Evolutionary conservation across 2,797 vertebrate species (phyloP), one percentile per base, ranked within the genome.

Genomic region (Crenichthys baileyi): DNA sequence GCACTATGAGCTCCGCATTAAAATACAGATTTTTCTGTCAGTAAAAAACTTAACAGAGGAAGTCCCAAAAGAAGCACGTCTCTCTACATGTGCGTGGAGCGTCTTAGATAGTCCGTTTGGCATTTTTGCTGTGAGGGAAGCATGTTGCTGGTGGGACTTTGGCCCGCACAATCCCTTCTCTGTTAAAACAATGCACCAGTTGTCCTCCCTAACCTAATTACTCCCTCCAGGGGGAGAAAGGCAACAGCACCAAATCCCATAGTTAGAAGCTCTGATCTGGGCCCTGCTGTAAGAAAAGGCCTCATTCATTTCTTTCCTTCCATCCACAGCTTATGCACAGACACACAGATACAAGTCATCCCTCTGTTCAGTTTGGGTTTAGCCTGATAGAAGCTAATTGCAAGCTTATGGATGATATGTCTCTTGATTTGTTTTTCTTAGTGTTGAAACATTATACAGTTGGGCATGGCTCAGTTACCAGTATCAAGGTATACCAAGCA

Each of bases 121-220:
- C 90, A 92, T 94, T 94, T 87, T 90, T 93, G 93, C 94, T 91
- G 93, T 90, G 93, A 93, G 92, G 90, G 94, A 93, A 94, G 94
- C 94, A 93, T 94, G 94, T 94, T 92, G 92, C 93, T 95, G 92
- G 93, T 95, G 93, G 95, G 94, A 95, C 94, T 95, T 91, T 90
- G 93, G 94, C 91, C 92, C 76, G 94, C 90, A 96, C 95, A 96
- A 96, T 95, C 94, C 94, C 93, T 95, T 92, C 93, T 95, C 94
- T 96, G 95, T 95, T 96, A 94, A 96, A 96, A 96, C 96, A 96
- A 96, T 96, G 94, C 92, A 73, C 89, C 90, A 90, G 94, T 96
- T 96, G 95, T 96, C 93, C 93, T 96, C 93, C 85, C 92, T 95
- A 96, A 96, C 95, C 95, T 95, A 96, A 96, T 95, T 95, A 95